A percentile compares a stretch with the other conserved stretches of the same genome.
phyloP scores from a whole-genome alignment of 92 coral and sea anemone genomes.

The Zoanthus sociatus region DNA sequence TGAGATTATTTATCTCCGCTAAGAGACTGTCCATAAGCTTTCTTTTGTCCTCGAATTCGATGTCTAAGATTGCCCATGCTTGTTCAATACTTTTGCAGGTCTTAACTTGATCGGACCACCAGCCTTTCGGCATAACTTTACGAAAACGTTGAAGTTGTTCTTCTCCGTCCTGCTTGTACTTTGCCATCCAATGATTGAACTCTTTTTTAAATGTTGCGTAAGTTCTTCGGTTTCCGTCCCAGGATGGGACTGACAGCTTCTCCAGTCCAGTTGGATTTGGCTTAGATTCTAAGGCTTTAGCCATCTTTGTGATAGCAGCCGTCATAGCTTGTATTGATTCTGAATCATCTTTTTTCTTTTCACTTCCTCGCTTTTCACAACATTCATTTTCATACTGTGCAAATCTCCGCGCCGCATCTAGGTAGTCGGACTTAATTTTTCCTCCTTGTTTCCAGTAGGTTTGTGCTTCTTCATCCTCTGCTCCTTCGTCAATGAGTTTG shows the following conservation, averaged over 20 bases:
- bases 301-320: constrained; percentile 44
- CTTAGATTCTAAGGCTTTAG: constrained; percentile 44
- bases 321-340: constrained; percentile 46
- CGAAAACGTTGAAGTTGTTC: constrained; percentile 44
- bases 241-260: constrained; percentile 47
- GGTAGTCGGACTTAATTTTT: constrained; percentile 50
- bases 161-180: constrained; percentile 31
- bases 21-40: constrained; percentile 31
- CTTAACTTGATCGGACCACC: constrained; percentile 46
- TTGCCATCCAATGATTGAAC: constrained; percentile 35
- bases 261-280: constrained; percentile 43
- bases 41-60: constrained; percentile 11
- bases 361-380: constrained; percentile 34
- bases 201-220: constrained; percentile 45
- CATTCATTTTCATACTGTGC: constrained; percentile 61
- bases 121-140: constrained; percentile 37
- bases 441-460: constrained; percentile 51
- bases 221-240: constrained; percentile 50
- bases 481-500: constrained; percentile 26
- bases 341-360: constrained; percentile 19
- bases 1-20: constrained; percentile 29
- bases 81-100: constrained; percentile 36
- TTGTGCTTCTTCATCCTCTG: constrained; percentile 45
- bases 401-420: constrained; percentile 35
- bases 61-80: constrained; percentile 27